Base-by-base conservation (phyloP, 2,797 vertebrate species). In the Melanotaenia pygmaea region DNA sequence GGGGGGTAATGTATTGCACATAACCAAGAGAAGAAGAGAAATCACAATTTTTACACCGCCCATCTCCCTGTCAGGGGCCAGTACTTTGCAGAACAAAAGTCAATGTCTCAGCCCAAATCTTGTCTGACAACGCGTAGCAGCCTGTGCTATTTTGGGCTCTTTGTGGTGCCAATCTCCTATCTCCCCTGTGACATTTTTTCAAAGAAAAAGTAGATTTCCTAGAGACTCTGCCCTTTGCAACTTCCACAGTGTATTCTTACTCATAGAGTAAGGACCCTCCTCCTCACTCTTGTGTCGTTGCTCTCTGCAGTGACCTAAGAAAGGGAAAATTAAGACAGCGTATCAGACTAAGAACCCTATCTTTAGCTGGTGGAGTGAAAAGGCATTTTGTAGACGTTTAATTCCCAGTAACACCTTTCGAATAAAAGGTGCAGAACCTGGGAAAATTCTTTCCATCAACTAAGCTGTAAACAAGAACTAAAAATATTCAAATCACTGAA, bases 91-190 rank as follows among this genome's bases (percentile, higher is more conserved):
- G 97, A 96, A 98, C 97, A 97, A 97, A 98, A 99, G 96, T 98
- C 97, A 98, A 96, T 95, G 95, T 97, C 97, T 97, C 95, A 96
- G 96, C 96, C 95, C 95, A 99, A 99, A 99, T 99, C 96, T 96
- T 92, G 95, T 95, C 95, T 99, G 98, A 99, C 98, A 98, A 96
- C 89, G 96, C 97, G 97, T 98, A 97, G 96, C 98, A 97, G 94
- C 96, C 96, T 87, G 95, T 96, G 97, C 96, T 98, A 96, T 96
- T 98, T 97, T 96, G 92, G 95, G 86, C 92, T 96, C 97, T 98
- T 99, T 99, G 97, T 99, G 96, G 94, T 99, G 97, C 96, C 97
- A 99, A 98, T 99, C 98, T 99, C 93, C 94, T 96, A 97, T 96
- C 96, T 96, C 93, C 95, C 95, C 96, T 94, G 94, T 97, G 97